Evolutionary conservation across 2,113 vertebrate species (phyloP).

Genomic region (Aythya baeri): DNA sequence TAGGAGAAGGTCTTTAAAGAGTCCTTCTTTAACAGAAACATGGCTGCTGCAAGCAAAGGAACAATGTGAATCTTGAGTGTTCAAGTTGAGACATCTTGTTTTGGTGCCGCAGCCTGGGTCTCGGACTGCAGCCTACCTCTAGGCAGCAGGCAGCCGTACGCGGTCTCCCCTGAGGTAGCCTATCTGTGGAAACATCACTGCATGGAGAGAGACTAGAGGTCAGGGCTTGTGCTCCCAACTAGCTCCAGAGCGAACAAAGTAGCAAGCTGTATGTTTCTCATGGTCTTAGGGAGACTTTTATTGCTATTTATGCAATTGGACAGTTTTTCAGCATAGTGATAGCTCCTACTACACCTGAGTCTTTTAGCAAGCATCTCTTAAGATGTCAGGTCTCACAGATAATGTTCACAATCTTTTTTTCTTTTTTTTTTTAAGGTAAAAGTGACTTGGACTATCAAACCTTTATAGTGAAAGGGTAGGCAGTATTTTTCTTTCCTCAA

Average conservation of each 20-base stretch:
- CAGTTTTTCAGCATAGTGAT: neutral
- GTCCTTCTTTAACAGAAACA: neutral
- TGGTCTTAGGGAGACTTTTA: neutral
- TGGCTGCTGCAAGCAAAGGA: neutral
- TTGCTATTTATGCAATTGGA: neutral
- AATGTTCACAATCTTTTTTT: neutral
- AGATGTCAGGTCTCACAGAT: neutral
- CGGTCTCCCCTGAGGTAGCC: neutral
- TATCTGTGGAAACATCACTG: neutral
- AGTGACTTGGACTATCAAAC: neutral
- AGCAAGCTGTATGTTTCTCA: fast-evolving
- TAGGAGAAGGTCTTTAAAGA: neutral
- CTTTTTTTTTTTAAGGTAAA: neutral
- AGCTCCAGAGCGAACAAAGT: neutral
- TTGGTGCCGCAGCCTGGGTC: neutral
- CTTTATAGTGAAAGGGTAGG: neutral
- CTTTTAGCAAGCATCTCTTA: neutral
- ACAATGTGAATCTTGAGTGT: neutral
- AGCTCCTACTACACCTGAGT: neutral
- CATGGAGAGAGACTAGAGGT: neutral
- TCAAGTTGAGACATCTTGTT: neutral
- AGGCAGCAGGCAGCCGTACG: neutral
- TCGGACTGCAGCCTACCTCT: neutral
- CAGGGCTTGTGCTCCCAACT: neutral
- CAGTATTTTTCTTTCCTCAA: neutral